Conservation (phyloP, 2,797 vertebrate genomes). For the Hyperoplus lanceolatus region DNA sequence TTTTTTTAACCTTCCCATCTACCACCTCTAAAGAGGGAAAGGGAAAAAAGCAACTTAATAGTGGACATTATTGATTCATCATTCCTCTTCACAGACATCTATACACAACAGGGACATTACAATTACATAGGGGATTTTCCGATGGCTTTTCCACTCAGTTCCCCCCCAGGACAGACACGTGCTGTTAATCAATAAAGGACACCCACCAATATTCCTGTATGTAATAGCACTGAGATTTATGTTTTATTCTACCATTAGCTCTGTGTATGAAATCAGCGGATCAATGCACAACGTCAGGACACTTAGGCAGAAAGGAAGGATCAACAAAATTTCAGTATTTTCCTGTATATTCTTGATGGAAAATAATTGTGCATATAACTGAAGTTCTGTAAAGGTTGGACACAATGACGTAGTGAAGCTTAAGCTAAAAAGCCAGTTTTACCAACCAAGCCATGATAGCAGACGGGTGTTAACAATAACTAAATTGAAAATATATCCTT, state of each 20-base stretch:
- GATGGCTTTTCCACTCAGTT: slow-evolving; percentile 46
- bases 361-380: not conserved
- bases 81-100: slow-evolving; percentile 71
- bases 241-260: not conserved
- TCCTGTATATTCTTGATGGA: not conserved
- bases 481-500: slow-evolving; percentile 37
- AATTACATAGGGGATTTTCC: slow-evolving; percentile 61
- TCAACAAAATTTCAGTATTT: not conserved
- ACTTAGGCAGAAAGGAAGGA: not conserved
- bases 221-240: slow-evolving; percentile 2
- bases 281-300: not conserved
- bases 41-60: slow-evolving; percentile 66
- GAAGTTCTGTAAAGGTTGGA: not conserved
- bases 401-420: slow-evolving; percentile 35
- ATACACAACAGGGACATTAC: slow-evolving; percentile 76
- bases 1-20: slow-evolving; percentile 52
- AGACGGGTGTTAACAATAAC: slow-evolving; percentile 10
- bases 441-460: not conserved
- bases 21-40: slow-evolving; percentile 48
- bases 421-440: slow-evolving; percentile 5
- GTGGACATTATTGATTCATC: slow-evolving; percentile 81
- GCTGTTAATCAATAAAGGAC: slow-evolving; percentile 55
- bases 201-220: slow-evolving; percentile 19
- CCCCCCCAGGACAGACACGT: slow-evolving; percentile 41
- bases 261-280: not conserved